These are phyloP conservation scores for Procapra przewalskii DNA, from an alignment of 2,113 vertebrate genomes.

Conservation along the genomic window DNA sequence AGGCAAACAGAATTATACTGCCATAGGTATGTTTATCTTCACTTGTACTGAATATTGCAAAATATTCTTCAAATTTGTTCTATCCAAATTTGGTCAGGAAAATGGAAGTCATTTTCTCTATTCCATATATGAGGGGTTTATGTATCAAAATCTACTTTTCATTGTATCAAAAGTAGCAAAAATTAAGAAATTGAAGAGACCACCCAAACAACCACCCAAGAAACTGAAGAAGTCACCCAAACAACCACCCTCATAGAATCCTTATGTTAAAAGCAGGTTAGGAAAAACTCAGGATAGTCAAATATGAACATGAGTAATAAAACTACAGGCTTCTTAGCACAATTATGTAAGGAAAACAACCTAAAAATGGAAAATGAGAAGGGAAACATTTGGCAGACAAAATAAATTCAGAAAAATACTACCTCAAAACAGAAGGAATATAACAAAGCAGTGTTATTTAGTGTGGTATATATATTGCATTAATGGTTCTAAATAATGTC, in stretches of 20 bases:
- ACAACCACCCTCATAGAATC: background rate
- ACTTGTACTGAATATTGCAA: background rate
- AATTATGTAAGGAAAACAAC: background rate
- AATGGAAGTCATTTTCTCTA: background rate
- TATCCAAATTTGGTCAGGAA: background rate
- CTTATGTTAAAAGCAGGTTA: background rate
- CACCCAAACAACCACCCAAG: background rate
- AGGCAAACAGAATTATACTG: background rate
- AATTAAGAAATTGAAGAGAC: background rate
- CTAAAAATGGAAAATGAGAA: background rate
- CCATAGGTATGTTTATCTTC: background rate
- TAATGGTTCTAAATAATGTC: background rate
- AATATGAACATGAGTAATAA: background rate
- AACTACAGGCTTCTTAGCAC: background rate
- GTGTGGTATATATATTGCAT: background rate
- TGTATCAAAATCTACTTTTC: background rate
- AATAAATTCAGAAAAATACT: background rate
- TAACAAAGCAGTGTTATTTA: background rate
- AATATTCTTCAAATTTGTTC: background rate
- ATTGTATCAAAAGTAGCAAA: background rate
- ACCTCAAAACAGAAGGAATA: background rate
- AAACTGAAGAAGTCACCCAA: background rate
- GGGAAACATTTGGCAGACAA: background rate
- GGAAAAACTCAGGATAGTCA: background rate
- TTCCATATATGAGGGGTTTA: background rate